These are phyloP conservation scores for Mythimna impura DNA, from an alignment of 2,888 invertebrate genomes.

Conservation along the genomic window DNA sequence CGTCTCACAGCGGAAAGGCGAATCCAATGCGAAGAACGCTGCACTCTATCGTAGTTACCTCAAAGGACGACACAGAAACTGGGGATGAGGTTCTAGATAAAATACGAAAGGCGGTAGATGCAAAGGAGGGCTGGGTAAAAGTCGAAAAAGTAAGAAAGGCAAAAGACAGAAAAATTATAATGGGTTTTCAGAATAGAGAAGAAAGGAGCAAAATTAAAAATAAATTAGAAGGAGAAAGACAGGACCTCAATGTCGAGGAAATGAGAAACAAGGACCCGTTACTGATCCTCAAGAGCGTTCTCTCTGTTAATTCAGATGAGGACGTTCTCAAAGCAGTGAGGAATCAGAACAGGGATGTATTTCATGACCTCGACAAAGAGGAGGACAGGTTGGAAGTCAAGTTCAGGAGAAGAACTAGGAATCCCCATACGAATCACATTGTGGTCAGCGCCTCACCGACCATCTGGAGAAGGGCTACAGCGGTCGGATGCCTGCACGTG, in stretches of 20 bases:
- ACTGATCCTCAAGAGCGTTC: not conserved
- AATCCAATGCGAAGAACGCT: not conserved
- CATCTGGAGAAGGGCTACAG: no score
- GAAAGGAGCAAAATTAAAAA: not conserved
- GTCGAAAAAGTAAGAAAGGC: conserved; percentile 5
- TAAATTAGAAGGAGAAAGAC: not conserved
- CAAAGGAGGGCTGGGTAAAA: conserved; percentile 8
- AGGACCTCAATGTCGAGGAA: not conserved
- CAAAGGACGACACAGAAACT: no score
- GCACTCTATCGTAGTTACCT: not conserved
- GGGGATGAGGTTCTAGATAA: not conserved
- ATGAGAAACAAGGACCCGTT: not conserved
- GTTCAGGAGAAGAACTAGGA: no score
- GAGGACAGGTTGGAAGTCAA: no score
- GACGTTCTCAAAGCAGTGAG: not conserved
- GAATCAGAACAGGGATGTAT: not conserved
- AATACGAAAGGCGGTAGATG: not conserved
- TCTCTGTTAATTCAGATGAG: not conserved
- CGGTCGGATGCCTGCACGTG: no score
- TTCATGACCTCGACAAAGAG: not conserved
- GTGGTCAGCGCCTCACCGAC: no score
- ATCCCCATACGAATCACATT: no score
- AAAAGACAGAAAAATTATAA: not conserved
- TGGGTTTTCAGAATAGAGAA: not conserved
- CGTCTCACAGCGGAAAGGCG: not conserved